Evolutionary conservation across 2,888 invertebrate species (phyloP), one percentile per base, ranked within the genome.

Genomic region (Anorthoa munda): DNA sequence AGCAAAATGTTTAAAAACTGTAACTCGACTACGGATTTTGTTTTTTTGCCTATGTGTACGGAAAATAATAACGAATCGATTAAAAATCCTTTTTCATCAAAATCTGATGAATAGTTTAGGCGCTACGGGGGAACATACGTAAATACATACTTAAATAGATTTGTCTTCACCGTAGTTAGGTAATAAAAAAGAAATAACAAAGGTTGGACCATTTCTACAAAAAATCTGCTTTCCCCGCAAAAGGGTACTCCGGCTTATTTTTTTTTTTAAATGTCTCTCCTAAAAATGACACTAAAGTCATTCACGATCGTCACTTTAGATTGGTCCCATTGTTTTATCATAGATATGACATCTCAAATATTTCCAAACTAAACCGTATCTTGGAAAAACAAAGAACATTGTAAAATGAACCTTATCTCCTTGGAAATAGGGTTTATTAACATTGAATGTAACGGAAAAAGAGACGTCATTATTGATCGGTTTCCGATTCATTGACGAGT

Each of bases 291-390:
- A 73, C 65, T 59, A 59, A 68, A 72, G 23, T 45, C 81, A 58
- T 77, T 84, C 67, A 65, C 53, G 70, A 82, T 82, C 72, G 65
- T 77, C 76, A 80, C 72, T 76, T 75, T 84, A 80, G 80, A 79
- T 86, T 73, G 56, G 66, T 77, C n/a, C 81, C 64, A 77, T 83
- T 85, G 76, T 87, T 81, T 81, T 85, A 87, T 87, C 85, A 67
- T 66, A 79, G 73, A 83, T 83, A 76, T 85, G 77, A 85, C 81
- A 85, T 85, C 81, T 59, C 58, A 72, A 72, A 74, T 65, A 63
- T 73, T 58, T 64, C 66, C 64, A 53, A 82, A 73, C 45, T 13
- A n/a, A 31, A 51, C 12, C 3, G 4, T 55, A 23, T 39, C 15
- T 21, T 23, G 3, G 1, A 31, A 66, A 70, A 75, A 4, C 11